Evolutionary conservation across 2,888 invertebrate species (phyloP), one percentile per base, ranked within the genome.

Genomic region (Rhorus exstirpatorius): DNA sequence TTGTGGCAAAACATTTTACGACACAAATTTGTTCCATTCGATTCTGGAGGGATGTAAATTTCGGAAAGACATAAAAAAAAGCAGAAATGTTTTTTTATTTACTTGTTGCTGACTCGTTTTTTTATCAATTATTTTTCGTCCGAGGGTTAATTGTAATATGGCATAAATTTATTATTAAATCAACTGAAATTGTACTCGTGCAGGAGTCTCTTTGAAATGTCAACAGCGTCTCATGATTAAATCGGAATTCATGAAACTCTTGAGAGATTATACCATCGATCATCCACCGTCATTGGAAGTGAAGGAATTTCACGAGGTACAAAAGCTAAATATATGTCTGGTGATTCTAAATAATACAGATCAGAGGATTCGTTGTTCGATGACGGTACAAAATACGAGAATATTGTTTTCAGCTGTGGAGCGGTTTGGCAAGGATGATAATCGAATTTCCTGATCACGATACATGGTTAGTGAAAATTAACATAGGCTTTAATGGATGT

Each of bases 381-480:
- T 38, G 12, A 31, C 21, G 14, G n/a, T 51, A 38, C 10, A 26
- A 31, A 35, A 19, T 17, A 3, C 19, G 10, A 31, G 31, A 3
- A 31, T 31, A 31, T 31, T 31, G 31, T 31, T 31, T 31, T 6
- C 83, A 88, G 87, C 60, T 87, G 6, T 86, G 83, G 68, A 46
- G 65, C 26, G 82, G 67, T 68, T 71, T 88, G 38, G 78, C 85
- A 6, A 70, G 49, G 61, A 79, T 87, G 84, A 83, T 84, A 31
- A 79, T 82, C 10, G 46, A 61, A 46, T 81, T 72, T 77, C 81
- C 81, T 4, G 41, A 24, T 3, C 60, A 81, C 31, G 53, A 60
- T 35, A 82, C 75, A 26, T 87, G 87, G 87, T 38, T 87, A 24
- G 55, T 87, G 14, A 87, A 86, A 81, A 76, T 88, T 65, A 86